These are phyloP conservation scores for Balaeniceps rex DNA, from an alignment of 2,113 vertebrate genomes.

Conservation along the genomic window DNA sequence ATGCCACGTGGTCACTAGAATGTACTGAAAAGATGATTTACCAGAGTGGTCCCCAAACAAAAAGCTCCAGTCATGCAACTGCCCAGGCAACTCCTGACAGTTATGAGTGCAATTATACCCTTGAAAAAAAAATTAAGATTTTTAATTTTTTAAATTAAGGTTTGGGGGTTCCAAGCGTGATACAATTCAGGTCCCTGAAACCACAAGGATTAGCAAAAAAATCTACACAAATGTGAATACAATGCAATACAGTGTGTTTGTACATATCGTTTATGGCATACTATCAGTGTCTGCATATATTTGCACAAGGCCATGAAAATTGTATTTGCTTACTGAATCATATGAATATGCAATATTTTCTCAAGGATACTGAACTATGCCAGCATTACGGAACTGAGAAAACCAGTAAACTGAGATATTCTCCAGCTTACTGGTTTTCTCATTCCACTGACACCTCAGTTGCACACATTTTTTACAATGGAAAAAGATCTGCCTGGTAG, in stretches of 20 bases:
- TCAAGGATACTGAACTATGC: background rate
- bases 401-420: background rate
- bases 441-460: background rate
- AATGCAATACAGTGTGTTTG: background rate
- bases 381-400: background rate
- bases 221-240: background rate
- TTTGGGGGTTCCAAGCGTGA: background rate
- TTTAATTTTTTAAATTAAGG: too few relatives aligned
- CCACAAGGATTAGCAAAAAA: background rate
- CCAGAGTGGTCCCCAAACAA: background rate
- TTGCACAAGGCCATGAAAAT: background rate
- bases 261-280: accelerated
- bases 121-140: too few relatives aligned
- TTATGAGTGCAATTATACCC: background rate
- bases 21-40: background rate
- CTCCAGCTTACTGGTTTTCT: background rate
- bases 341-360: background rate
- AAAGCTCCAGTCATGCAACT: background rate
- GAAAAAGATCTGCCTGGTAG: background rate
- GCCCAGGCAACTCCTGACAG: background rate
- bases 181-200: background rate
- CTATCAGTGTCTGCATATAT: background rate
- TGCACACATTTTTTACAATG: background rate
- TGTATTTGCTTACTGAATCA: background rate
- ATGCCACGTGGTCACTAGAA: background rate